Evolutionary conservation across 2,888 invertebrate genomes (phyloP).

Genomic region (Trilocha varians): DNA sequence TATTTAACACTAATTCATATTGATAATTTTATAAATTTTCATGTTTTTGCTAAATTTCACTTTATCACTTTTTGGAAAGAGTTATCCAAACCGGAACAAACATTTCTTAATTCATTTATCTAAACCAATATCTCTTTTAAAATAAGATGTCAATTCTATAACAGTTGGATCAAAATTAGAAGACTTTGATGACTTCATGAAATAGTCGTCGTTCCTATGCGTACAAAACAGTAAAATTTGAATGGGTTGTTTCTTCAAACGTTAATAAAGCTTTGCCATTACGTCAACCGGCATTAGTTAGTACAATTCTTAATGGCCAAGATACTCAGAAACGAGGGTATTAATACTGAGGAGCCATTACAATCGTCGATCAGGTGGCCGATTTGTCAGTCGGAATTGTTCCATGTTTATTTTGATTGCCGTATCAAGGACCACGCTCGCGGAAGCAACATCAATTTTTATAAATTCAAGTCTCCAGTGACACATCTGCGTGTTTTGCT

Average conservation of each 20-base stretch:
- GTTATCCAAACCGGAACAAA: too few species aligned
- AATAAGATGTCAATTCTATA: conserved; percentile 8
- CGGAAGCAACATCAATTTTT: conserved; percentile 36
- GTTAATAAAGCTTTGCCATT: conserved; percentile 24
- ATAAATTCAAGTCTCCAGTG: conserved; percentile 35
- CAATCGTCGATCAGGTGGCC: conserved; percentile 13
- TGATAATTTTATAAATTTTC: too few species aligned
- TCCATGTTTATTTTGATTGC: conserved; percentile 43
- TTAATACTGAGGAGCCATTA: conserved; percentile 13
- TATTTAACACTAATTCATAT: too few species aligned
- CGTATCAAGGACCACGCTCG: conserved; percentile 27
- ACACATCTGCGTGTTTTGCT: conserved; percentile 36
- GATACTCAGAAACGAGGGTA: conserved; percentile 11
- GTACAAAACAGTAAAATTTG: conserved; percentile 23
- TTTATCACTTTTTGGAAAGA: too few species aligned
- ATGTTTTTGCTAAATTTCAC: too few species aligned
- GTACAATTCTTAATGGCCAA: conserved; percentile 19
- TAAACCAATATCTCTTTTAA: too few species aligned
- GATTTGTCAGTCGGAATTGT: conserved; percentile 23
- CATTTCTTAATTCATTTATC: too few species aligned
- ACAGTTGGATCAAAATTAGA: conserved; percentile 14
- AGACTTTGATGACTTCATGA: conserved; percentile 18
- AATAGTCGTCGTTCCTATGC: conserved; percentile 17
- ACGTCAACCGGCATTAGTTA: conserved; percentile 23
- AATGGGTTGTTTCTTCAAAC: conserved; percentile 24